These are phyloP conservation scores for Muraenolepis orangiensis DNA, from an alignment of 2,797 vertebrate genomes.

Conservation along the genomic window DNA sequence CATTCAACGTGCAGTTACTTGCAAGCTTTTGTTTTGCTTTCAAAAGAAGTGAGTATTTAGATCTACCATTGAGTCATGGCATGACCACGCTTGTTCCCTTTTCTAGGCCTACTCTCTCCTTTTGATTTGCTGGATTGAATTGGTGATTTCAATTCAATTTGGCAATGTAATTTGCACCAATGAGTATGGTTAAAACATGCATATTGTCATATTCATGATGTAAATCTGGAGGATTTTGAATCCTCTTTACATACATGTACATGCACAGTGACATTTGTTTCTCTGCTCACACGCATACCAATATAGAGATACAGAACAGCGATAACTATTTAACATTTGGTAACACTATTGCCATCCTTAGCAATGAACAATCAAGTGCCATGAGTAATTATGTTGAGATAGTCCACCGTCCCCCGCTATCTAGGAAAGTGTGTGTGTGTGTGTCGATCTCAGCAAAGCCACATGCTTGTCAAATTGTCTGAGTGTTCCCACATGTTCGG, in stretches of 20 bases:
- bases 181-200: not conserved
- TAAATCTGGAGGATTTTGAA: no score
- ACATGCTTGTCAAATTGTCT: constrained; percentile 13
- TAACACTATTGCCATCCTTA: no score
- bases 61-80: not conserved
- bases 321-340: no score
- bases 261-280: no score
- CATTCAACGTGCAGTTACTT: constrained; percentile 4
- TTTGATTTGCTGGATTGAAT: not conserved
- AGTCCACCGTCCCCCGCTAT: no score
- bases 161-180: not conserved
- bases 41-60: not conserved
- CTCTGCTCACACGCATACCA: no score
- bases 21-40: constrained; percentile 24
- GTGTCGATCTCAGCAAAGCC: constrained; percentile 6
- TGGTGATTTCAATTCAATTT: not conserved
- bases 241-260: no score
- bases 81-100: not conserved
- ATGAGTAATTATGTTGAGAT: no score
- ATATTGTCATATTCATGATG: no score
- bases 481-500: constrained; percentile 53
- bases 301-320: no score
- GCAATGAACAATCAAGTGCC: no score
- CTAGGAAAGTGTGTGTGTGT: no score
- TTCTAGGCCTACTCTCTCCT: not conserved